phyloP scores from a whole-genome alignment of 2,888 invertebrate genomes.

The Xestia rhomboidea region DNA sequence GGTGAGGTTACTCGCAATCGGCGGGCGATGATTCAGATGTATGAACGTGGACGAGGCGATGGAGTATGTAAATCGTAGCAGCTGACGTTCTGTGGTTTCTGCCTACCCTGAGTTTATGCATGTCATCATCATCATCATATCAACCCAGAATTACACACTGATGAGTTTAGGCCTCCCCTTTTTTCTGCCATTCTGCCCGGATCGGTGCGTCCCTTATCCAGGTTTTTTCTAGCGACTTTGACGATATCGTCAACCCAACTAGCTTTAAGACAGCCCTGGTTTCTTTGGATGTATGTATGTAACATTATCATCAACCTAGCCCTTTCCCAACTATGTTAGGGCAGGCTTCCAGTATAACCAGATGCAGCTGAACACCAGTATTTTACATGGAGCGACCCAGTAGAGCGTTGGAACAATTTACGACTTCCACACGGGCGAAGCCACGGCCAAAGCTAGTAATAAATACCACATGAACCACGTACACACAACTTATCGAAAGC shows the following conservation, averaged over 20 bases:
- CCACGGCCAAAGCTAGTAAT: neutral
- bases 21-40: too few species aligned
- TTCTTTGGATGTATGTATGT: neutral
- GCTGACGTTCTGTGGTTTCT: neutral
- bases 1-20: too few species aligned
- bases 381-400: neutral
- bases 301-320: neutral
- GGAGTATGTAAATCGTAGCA: too few species aligned
- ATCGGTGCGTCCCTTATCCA: too few species aligned
- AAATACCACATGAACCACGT: slow-evolving; percentile 12
- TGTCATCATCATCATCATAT: too few species aligned
- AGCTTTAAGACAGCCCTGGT: too few species aligned
- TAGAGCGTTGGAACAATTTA: neutral
- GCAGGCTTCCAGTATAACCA: neutral
- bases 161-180: too few species aligned
- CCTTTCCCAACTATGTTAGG: neutral
- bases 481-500: slow-evolving; percentile 4
- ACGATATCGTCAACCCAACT: too few species aligned
- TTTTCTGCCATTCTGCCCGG: too few species aligned
- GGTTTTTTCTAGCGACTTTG: too few species aligned
- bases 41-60: too few species aligned
- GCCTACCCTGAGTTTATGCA: neutral
- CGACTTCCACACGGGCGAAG: neutral
- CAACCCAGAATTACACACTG: too few species aligned
- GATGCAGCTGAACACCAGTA: neutral